These are phyloP conservation scores for Telenomus remus DNA, from an alignment of 1,140 invertebrate species.

Conservation along the genomic window DNA sequence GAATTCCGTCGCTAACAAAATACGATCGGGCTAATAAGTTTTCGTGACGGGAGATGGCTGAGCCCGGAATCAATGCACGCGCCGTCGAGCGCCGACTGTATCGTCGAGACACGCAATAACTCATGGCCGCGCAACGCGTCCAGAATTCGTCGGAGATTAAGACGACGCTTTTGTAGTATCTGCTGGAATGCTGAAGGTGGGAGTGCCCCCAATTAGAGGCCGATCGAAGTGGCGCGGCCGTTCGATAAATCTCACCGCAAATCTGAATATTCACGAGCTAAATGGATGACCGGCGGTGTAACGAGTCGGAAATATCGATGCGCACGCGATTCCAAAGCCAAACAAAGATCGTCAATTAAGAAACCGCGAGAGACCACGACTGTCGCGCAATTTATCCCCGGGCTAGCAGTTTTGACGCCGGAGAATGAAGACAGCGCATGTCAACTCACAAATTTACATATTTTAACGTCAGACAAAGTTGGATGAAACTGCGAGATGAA, in stretches of 20 bases:
- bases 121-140: slow-evolving; percentile 11
- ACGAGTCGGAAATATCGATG: slow-evolving; percentile 61
- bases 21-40: slow-evolving; percentile 9
- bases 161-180: slow-evolving; percentile 37
- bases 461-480: too few relatives aligned
- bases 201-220: slow-evolving; percentile 48
- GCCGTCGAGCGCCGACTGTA: too few relatives aligned
- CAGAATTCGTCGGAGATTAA: slow-evolving; percentile 28
- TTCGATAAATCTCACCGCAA: slow-evolving; percentile 60
- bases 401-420: slow-evolving; percentile 20
- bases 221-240: slow-evolving; percentile 36
- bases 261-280: slow-evolving; percentile 64
- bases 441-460: too few relatives aligned
- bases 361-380: slow-evolving; percentile 7
- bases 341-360: slow-evolving; percentile 64
- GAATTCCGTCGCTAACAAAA: slow-evolving; percentile 14
- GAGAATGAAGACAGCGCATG: not conserved
- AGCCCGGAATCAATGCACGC: slow-evolving; percentile 16
- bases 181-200: slow-evolving; percentile 45
- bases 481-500: too few relatives aligned
- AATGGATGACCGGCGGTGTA: slow-evolving; percentile 58
- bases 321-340: slow-evolving; percentile 41
- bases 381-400: slow-evolving; percentile 11
- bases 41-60: not conserved
- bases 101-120: slow-evolving; percentile 17